Evolutionary conservation across 2,113 vertebrate genomes (phyloP).

Genomic region (Salvelinus sp.): DNA sequence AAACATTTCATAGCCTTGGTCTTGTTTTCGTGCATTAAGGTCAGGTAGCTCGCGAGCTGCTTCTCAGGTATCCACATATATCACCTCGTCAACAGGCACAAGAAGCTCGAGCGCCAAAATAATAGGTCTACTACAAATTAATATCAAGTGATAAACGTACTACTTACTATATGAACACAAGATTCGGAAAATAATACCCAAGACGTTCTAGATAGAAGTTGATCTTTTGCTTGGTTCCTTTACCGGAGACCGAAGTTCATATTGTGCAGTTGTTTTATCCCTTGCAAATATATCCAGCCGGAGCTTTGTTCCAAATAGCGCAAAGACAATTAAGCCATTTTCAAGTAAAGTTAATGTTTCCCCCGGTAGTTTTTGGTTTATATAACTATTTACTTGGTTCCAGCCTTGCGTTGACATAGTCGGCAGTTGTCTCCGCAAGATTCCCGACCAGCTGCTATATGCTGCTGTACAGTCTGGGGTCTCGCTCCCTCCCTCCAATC

Average conservation of each 20-base stretch:
- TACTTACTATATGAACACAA: too few species aligned
- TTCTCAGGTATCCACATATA: constrained; percentile 63
- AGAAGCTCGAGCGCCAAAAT: background rate
- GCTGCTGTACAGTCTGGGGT: constrained; percentile 26
- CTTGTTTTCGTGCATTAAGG: constrained; percentile 49
- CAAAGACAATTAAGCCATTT: background rate
- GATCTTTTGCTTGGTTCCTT: background rate
- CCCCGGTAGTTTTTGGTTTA: background rate
- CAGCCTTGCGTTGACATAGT: background rate
- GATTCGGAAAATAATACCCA: background rate
- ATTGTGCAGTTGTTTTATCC: background rate
- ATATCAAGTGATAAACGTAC: too few species aligned
- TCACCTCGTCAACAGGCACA: constrained; percentile 22
- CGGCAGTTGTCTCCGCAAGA: constrained; percentile 5
- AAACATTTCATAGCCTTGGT: constrained; percentile 39
- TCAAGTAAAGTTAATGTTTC: background rate
- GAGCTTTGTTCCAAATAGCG: background rate
- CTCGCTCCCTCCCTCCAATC: constrained; percentile 23
- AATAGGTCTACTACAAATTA: background rate
- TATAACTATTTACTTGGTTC: background rate
- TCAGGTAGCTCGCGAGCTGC: constrained; percentile 62
- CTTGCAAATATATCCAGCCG: background rate
- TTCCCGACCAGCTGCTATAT: constrained; percentile 25
- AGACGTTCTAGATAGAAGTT: background rate
- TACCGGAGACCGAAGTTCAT: background rate